Evolutionary conservation across 2,888 invertebrate species (phyloP).

Genomic region (Chaetoderma sp.): DNA sequence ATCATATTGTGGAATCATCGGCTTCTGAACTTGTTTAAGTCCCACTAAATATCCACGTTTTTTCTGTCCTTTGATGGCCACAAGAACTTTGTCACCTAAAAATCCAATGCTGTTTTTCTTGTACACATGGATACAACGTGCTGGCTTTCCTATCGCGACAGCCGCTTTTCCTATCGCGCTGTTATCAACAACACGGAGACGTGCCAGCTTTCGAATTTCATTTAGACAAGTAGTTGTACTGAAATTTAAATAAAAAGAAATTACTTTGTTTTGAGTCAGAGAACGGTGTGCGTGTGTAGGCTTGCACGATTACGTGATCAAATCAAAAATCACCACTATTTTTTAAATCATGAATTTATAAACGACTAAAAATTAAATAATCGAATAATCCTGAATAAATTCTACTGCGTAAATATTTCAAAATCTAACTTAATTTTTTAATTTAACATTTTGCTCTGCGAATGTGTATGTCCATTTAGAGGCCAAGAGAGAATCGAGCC

Average conservation of each 20-base stretch:
- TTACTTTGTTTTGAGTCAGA: too few species aligned
- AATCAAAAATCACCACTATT: too few species aligned
- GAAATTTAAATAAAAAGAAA: slow-evolving; percentile 35
- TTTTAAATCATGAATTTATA: too few species aligned
- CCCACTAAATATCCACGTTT: slow-evolving; percentile 93
- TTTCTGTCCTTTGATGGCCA: slow-evolving; percentile 95
- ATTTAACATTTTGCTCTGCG: too few species aligned
- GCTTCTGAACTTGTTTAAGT: slow-evolving; percentile 83
- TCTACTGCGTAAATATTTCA: too few species aligned
- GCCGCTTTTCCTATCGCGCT: slow-evolving; percentile 94
- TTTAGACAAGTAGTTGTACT: slow-evolving; percentile 54
- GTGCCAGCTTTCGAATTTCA: slow-evolving; percentile 73
- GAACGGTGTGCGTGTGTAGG: too few species aligned
- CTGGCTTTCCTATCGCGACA: slow-evolving; percentile 93
- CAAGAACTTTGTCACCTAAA: slow-evolving; percentile 87
- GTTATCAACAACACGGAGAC: slow-evolving; percentile 95
- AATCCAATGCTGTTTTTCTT: slow-evolving; percentile 72
- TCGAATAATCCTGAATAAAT: too few species aligned
- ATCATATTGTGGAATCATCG: slow-evolving; percentile 90
- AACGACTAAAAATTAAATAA: too few species aligned
- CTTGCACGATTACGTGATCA: too few species aligned
- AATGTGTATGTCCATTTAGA: too few species aligned
- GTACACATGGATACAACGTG: slow-evolving; percentile 88
- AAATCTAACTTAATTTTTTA: too few species aligned
- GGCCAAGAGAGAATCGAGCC: too few species aligned